Conservation (phyloP, 2,113 vertebrate species). For the Lipophrys pholis region DNA sequence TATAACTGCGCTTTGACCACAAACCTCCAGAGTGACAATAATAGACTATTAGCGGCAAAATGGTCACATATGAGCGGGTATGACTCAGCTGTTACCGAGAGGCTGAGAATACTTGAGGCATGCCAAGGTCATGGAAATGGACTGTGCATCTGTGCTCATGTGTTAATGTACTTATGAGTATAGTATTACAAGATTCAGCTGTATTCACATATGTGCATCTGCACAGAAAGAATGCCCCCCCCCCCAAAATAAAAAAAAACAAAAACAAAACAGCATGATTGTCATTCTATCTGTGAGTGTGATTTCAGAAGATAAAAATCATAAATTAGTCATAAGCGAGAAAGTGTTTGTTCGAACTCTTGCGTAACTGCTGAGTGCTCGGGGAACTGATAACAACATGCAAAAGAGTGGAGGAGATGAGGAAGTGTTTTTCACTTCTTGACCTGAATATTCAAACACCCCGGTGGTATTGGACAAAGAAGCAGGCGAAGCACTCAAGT, state of each 20-base stretch:
- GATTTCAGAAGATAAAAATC: slow-evolving; percentile 11
- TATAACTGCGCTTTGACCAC: slow-evolving; percentile 1
- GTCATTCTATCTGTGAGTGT: background rate
- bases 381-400: slow-evolving; percentile 43
- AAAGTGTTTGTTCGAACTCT: slow-evolving; percentile 32
- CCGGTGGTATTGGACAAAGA: slow-evolving; percentile 65
- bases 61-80: slow-evolving; percentile 10
- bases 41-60: slow-evolving; percentile 23
- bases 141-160: slow-evolving; percentile 17
- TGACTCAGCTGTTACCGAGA: slow-evolving; percentile 39
- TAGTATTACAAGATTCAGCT: background rate
- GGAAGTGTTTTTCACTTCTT: slow-evolving; percentile 67
- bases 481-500: slow-evolving; percentile 40
- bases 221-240: background rate
- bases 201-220: background rate
- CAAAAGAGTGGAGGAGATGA: slow-evolving; percentile 46
- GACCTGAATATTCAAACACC: slow-evolving; percentile 76
- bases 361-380: slow-evolving; percentile 41
- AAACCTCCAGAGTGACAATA: slow-evolving; percentile 7
- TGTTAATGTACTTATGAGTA: background rate
- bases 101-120: slow-evolving; percentile 30
- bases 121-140: slow-evolving; percentile 35
- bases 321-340: slow-evolving; percentile 38
- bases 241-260: too few species aligned
- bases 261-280: background rate